Conservation (phyloP, 2,888 invertebrate genomes). For the Orthosia cruda region DNA sequence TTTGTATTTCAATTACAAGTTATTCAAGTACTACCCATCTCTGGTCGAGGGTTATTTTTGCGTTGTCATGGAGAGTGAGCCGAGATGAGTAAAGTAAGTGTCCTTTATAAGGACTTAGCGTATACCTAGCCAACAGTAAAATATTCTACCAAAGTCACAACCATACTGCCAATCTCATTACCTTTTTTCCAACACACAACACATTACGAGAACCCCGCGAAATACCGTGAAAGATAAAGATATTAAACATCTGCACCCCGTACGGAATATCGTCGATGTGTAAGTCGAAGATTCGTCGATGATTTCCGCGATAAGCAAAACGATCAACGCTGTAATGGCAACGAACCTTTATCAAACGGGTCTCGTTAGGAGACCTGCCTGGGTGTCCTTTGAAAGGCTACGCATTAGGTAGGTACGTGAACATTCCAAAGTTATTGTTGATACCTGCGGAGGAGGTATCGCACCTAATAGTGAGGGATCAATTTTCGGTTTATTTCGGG, state of each 20-base stretch:
- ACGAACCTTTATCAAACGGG: constrained; percentile 40
- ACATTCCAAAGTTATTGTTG: constrained; percentile 22
- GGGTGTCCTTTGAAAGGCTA: constrained; percentile 16
- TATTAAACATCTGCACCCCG: constrained; percentile 21
- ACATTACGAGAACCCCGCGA: neutral
- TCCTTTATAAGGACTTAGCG: no score
- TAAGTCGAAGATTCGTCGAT: constrained; percentile 31
- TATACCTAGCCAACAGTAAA: neutral
- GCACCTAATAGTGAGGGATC: constrained; percentile 19
- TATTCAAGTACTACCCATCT: no score
- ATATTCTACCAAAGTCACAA: neutral
- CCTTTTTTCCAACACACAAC: neutral
- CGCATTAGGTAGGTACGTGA: constrained; percentile 8
- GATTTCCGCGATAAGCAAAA: constrained; percentile 13
- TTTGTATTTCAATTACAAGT: no score
- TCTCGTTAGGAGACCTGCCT: constrained; percentile 44
- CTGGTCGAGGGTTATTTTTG: no score
- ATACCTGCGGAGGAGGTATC: constrained; percentile 9
- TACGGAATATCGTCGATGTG: constrained; percentile 7
- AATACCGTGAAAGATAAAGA: constrained; percentile 13
- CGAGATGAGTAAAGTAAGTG: no score
- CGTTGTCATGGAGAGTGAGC: no score
- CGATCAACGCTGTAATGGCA: constrained; percentile 34
- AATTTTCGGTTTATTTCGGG: constrained; percentile 16
- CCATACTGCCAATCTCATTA: neutral